Conservation (phyloP, 1,140 invertebrate species). For the Harlomillsia oculata region DNA sequence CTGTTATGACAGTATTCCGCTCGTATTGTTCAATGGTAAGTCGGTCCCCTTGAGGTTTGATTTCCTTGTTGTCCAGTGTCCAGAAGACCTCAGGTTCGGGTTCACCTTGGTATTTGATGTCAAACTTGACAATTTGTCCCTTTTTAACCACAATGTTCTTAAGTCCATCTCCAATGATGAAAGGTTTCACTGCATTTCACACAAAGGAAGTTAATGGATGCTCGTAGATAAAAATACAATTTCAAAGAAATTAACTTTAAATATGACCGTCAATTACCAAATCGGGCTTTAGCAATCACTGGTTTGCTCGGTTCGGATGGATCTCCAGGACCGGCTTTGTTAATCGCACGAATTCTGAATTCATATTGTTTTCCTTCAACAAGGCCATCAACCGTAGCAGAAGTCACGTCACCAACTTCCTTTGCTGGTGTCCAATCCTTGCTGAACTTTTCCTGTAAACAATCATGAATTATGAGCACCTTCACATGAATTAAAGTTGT, state of each 20-base stretch:
- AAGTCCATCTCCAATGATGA: conserved; percentile 75
- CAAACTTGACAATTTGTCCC: conserved; percentile 81
- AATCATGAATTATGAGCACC: background rate
- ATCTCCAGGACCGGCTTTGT: conserved; percentile 81
- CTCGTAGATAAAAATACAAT: background rate
- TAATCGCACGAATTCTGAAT: conserved; percentile 89
- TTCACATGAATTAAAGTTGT: background rate
- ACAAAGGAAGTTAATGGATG: background rate
- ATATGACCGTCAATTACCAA: conserved; percentile 41
- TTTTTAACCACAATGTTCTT: conserved; percentile 84
- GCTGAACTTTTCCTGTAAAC: conserved; percentile 64
- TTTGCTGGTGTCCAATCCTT: conserved; percentile 77
- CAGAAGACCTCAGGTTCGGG: conserved; percentile 85
- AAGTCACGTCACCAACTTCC: conserved; percentile 64
- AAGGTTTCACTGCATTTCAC: conserved; percentile 66
- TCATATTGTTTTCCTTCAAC: conserved; percentile 90
- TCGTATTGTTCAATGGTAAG: conserved; percentile 83
- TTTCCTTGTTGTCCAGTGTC: conserved; percentile 62
- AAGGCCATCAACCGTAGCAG: conserved; percentile 72
- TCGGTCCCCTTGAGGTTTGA: conserved; percentile 52
- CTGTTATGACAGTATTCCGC: conserved; percentile 78
- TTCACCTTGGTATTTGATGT: conserved; percentile 89
- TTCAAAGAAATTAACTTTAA: conserved; percentile 39
- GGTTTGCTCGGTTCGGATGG: conserved; percentile 86
- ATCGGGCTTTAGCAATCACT: conserved; percentile 88